Evolutionary conservation across 64 coral and sea anemone genomes (phyloP), one percentile per base, ranked within the genome.

Genomic region (Anthopleura sola): DNA sequence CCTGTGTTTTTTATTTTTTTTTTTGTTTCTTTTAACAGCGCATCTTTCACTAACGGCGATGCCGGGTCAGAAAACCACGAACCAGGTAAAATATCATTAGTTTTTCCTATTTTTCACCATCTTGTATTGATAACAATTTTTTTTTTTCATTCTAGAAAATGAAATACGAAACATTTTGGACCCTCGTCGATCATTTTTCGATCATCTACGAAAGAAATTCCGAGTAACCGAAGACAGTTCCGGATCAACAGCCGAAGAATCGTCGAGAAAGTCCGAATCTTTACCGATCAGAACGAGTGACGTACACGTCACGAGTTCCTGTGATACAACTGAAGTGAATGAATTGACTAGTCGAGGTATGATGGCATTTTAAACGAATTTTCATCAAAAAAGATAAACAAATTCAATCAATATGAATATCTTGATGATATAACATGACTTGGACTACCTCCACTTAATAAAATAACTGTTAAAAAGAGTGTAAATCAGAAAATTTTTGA

Each of bases 161-260:
- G 66, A 34, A 71, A 71, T 14, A 34, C 66, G 7, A 71, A 71
- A 16, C 10, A n/a, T 15, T 14, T 71, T 5, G 15, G 16, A 29
- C 16, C 12, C n/a, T 32, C 31, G 29, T 36, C 66, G 31, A 28
- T 71, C 66, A 71, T 15, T 71, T 29, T 71, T 71, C 14, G 66
- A 32, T 14, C 66, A 71, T 71, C 66, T 71, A 71, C 66, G 66
- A 32, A 71, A 71, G 66, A 71, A 71, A 16, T 71, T 71, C 13
- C 66, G 66, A 32, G 12, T 34, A 10, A 9, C 28, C 28, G 66
- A 71, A n/a, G 66, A 34, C 2, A 71, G 12, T 34, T 13, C 66
- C 0, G 29, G 28, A 71, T 0, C 66, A 28, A 34, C 60, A 24
- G 23, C 60, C 60, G 60, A 66, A 66, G 60, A 66, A 66, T 66